Evolutionary conservation across 2,797 vertebrate genomes (phyloP).

Genomic region (Cyclopterus lumpus): DNA sequence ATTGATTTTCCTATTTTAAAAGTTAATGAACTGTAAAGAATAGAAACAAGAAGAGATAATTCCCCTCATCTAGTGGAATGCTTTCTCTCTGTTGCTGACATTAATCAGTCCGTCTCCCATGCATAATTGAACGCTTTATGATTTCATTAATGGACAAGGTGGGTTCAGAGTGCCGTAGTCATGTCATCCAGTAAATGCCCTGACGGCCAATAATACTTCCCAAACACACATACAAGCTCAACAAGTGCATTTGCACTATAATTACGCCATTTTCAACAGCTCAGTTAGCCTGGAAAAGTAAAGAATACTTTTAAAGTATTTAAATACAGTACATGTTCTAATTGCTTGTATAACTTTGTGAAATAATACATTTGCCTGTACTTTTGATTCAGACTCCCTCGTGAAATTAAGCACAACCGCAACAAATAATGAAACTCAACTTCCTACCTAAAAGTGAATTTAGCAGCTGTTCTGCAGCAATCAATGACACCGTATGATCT

Average conservation of each 20-base stretch:
- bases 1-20: conserved; percentile 82
- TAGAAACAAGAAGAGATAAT: conserved; percentile 18
- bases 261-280: conserved; percentile 6
- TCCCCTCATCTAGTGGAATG: conserved; percentile 33
- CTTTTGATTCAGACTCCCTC: background rate
- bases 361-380: background rate
- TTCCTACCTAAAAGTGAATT: conserved; percentile 1
- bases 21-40: conserved; percentile 72
- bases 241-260: conserved; percentile 14
- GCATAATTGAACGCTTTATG: conserved; percentile 71
- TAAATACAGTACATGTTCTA: background rate
- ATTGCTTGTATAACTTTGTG: background rate
- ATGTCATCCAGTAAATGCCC: conserved; percentile 34
- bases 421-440: background rate
- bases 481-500: background rate
- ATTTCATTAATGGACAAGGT: conserved; percentile 62
- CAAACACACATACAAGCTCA: background rate
- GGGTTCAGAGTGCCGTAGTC: conserved; percentile 31
- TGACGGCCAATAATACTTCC: conserved; percentile 16
- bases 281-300: background rate
- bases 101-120: conserved; percentile 64
- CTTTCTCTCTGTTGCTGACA: conserved; percentile 52
- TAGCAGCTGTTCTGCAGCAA: background rate
- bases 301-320: background rate
- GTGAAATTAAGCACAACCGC: background rate